Percentiles rank a stretch among this genome's conserved stretches.
These are phyloP conservation scores for Nesospiza acunhae DNA, from an alignment of 2,113 vertebrate genomes.

Conservation along the genomic window DNA sequence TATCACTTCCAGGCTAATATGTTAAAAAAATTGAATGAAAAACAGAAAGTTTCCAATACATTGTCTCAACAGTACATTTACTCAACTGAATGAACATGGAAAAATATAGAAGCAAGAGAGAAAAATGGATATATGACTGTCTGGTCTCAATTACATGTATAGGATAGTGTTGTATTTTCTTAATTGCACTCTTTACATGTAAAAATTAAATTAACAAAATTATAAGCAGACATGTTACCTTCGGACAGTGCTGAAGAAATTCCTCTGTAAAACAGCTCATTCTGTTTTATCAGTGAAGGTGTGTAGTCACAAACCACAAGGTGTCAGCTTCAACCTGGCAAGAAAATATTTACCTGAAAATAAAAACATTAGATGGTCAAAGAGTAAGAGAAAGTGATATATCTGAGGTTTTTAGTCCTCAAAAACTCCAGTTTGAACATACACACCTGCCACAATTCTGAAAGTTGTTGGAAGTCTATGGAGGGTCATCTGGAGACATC, in stretches of 20 bases:
- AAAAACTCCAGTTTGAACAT: neutral
- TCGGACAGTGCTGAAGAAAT: neutral
- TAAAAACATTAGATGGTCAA: neutral
- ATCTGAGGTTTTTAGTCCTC: neutral
- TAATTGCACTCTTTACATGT: neutral
- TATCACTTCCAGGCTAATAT: neutral
- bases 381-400: neutral
- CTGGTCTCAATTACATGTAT: neutral
- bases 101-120: neutral
- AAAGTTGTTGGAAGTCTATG: neutral
- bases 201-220: neutral
- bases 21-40: neutral
- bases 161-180: neutral
- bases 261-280: neutral
- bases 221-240: neutral
- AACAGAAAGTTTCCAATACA: neutral
- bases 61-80: neutral
- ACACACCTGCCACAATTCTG: neutral
- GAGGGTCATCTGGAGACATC: neutral
- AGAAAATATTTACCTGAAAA: neutral
- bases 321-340: neutral
- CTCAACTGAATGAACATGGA: neutral
- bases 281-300: neutral
- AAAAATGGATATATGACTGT: neutral
- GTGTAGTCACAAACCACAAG: neutral